Evolutionary conservation across 2,888 invertebrate genomes (phyloP).

Genomic region (Tridacna crocea): DNA sequence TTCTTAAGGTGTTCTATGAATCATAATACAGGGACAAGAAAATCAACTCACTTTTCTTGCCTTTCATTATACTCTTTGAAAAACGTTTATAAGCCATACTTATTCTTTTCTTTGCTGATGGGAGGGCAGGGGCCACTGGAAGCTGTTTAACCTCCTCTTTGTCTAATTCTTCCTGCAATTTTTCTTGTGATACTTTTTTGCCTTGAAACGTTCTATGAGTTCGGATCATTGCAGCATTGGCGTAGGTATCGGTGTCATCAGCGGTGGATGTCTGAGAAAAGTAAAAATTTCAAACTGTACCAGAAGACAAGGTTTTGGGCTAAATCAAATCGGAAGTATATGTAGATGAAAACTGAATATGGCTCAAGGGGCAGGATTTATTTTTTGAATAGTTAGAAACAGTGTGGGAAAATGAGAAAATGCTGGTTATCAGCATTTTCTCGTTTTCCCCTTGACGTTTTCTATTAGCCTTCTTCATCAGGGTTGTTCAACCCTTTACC

Average conservation of each 20-base stretch:
- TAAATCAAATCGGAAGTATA: too few species aligned
- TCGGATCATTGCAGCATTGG: conserved; percentile 7
- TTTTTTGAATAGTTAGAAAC: too few species aligned
- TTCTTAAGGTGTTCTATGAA: too few species aligned
- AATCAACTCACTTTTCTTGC: background rate
- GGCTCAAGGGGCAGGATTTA: too few species aligned
- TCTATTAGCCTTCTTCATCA: too few species aligned
- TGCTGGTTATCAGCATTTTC: too few species aligned
- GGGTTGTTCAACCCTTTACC: too few species aligned
- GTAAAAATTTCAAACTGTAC: too few species aligned
- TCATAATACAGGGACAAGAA: too few species aligned
- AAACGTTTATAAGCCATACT: background rate
- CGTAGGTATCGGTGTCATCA: background rate
- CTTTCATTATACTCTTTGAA: background rate
- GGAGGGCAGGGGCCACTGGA: background rate
- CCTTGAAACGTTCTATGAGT: background rate
- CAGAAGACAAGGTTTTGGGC: background rate
- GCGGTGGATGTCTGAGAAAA: background rate
- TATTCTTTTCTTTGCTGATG: background rate
- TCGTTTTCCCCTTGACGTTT: too few species aligned
- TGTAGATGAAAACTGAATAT: too few species aligned
- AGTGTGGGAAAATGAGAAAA: too few species aligned
- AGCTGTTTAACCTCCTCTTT: conserved; percentile 7
- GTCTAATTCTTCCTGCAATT: background rate
- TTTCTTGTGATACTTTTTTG: background rate